These are phyloP conservation scores for Lasioglossum marginatum DNA, from an alignment of 2,888 invertebrate species.

Conservation along the genomic window DNA sequence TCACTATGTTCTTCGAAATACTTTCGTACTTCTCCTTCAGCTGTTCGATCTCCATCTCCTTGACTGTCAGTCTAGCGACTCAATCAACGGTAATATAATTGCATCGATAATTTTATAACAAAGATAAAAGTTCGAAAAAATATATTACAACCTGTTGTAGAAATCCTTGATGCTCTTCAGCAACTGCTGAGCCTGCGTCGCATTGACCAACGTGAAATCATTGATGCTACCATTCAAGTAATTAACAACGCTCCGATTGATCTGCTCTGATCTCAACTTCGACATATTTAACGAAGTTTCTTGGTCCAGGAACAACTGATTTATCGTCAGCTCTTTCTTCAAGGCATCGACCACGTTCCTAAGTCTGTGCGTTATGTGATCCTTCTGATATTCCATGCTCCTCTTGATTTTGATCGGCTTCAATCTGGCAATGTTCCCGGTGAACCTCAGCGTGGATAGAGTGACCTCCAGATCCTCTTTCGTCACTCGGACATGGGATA, in stretches of 20 bases:
- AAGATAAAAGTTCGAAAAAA: neutral
- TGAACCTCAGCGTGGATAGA: conserved; percentile 83
- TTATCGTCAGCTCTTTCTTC: conserved; percentile 79
- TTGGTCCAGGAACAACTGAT: conserved; percentile 80
- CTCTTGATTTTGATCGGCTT: conserved; percentile 65
- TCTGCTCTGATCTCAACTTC: conserved; percentile 79
- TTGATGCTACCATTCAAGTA: conserved; percentile 80
- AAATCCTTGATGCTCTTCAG: conserved; percentile 81
- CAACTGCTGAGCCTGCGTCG: conserved; percentile 80
- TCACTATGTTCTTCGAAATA: neutral
- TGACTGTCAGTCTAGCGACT: conserved; percentile 44
- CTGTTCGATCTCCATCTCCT: conserved; percentile 48
- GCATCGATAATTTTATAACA: neutral
- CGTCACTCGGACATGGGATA: conserved; percentile 82
- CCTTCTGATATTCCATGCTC: conserved; percentile 68
- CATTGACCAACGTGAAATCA: conserved; percentile 81
- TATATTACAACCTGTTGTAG: conserved; percentile 70
- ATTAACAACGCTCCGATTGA: conserved; percentile 79
- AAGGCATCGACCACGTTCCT: conserved; percentile 77
- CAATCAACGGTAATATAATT: neutral
- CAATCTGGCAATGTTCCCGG: conserved; percentile 71
- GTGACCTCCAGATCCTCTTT: conserved; percentile 80
- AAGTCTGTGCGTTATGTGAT: conserved; percentile 71
- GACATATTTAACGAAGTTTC: conserved; percentile 80
- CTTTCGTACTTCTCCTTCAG: conserved; percentile 49